Percentiles rank a stretch among this genome's conserved stretches.
Evolutionary conservation across 2,888 invertebrate species (phyloP).

Genomic region (Eilema depressum): DNA sequence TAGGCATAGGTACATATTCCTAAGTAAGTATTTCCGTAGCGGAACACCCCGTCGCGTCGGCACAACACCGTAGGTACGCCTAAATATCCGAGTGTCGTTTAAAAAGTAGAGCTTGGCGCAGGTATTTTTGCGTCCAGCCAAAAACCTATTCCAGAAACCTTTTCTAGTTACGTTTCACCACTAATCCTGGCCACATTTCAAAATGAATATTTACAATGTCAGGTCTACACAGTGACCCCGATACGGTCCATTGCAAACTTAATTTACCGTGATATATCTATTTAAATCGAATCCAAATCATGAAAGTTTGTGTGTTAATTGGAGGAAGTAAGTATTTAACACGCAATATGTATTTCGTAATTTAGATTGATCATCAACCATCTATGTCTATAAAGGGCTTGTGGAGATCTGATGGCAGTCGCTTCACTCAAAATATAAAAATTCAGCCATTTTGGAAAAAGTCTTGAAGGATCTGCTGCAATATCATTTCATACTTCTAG

Average conservation of each 20-base stretch:
- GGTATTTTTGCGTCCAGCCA: not conserved
- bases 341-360: not conserved
- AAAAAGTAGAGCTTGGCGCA: not conserved
- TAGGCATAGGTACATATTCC: not conserved
- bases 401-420: too few species aligned
- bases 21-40: not conserved
- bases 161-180: not conserved
- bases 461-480: too few species aligned
- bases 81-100: not conserved
- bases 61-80: not conserved
- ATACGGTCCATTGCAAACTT: not conserved
- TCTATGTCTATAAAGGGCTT: too few species aligned
- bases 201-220: not conserved
- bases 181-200: not conserved
- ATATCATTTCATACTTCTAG: too few species aligned
- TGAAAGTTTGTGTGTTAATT: too few species aligned
- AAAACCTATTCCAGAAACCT: not conserved
- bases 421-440: too few species aligned
- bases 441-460: too few species aligned
- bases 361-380: not conserved
- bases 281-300: not conserved
- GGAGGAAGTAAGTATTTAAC: too few species aligned
- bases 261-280: not conserved
- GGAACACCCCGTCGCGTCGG: not conserved
- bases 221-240: not conserved